Conservation (phyloP, 92 coral and sea anemone species). For the Chrysogorgia sp. region DNA sequence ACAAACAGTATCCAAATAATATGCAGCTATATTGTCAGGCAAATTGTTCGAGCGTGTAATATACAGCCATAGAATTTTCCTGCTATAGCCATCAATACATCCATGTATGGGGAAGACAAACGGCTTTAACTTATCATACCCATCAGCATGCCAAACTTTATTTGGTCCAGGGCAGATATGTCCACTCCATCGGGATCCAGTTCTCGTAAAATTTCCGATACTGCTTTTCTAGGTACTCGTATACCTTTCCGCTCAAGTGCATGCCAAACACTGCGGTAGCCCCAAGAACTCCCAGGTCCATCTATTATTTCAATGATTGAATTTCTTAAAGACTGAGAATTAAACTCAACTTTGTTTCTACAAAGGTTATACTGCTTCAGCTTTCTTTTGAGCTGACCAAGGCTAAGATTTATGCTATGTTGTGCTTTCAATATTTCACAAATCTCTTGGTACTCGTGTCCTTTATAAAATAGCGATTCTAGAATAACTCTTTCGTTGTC, state of each 20-base stretch:
- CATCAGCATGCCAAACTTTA: too few relatives aligned
- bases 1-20: too few relatives aligned
- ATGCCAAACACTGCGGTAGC: slow-evolving; percentile 45
- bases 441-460: slow-evolving; percentile 30
- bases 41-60: not conserved
- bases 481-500: slow-evolving; percentile 21
- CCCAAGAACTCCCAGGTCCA: slow-evolving; percentile 33
- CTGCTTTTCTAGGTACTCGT: slow-evolving; percentile 39
- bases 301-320: too few relatives aligned
- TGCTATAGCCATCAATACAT: not conserved
- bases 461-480: slow-evolving; percentile 40
- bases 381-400: slow-evolving; percentile 38
- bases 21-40: too few relatives aligned
- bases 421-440: slow-evolving; percentile 26
- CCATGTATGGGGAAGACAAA: too few relatives aligned
- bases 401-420: slow-evolving; percentile 23
- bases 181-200: slow-evolving; percentile 45
- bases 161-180: too few relatives aligned
- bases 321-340: slow-evolving; percentile 40
- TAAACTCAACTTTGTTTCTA: slow-evolving; percentile 35
- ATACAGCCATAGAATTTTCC: not conserved
- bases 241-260: slow-evolving; percentile 18
- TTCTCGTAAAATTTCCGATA: slow-evolving; percentile 34
- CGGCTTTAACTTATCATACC: too few relatives aligned
- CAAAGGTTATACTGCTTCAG: slow-evolving; percentile 24